Evolutionary conservation across 2,113 vertebrate species (phyloP).

Genomic region (Bucco capensis): DNA sequence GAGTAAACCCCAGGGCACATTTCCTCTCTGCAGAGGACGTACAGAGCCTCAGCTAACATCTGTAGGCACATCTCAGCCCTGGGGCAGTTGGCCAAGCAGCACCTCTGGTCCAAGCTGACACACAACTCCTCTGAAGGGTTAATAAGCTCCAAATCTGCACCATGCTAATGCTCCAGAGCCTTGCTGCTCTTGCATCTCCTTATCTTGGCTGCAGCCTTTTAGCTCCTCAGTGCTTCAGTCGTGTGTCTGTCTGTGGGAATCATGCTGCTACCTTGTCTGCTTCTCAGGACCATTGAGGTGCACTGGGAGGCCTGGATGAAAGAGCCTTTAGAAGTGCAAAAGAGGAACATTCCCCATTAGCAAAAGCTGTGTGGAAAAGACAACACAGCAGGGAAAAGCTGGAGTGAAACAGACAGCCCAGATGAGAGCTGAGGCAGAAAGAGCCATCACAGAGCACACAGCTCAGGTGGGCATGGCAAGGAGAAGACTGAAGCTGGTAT

Average conservation of each 20-base stretch:
- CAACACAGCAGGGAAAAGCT: neutral
- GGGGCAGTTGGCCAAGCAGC: neutral
- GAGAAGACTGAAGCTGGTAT: neutral
- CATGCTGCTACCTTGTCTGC: neutral
- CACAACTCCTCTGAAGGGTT: neutral
- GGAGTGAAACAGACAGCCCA: neutral
- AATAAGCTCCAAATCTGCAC: neutral
- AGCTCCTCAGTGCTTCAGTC: neutral
- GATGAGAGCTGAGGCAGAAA: neutral
- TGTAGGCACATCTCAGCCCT: neutral
- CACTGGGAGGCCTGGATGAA: neutral
- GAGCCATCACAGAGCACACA: neutral
- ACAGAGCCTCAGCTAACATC: neutral
- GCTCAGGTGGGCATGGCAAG: neutral
- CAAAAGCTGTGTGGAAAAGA: neutral
- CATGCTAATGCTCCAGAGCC: fast-evolving
- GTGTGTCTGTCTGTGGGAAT: neutral
- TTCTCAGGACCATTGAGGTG: neutral
- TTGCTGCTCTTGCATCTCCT: neutral
- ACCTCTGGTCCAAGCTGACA: neutral
- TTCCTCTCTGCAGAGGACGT: neutral
- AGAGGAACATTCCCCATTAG: neutral
- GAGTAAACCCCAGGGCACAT: neutral
- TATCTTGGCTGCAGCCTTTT: neutral
- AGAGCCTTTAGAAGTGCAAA: neutral